Conservation (phyloP, 35 echinoderm and acorn worm species). For the Amphiura filiformis region DNA sequence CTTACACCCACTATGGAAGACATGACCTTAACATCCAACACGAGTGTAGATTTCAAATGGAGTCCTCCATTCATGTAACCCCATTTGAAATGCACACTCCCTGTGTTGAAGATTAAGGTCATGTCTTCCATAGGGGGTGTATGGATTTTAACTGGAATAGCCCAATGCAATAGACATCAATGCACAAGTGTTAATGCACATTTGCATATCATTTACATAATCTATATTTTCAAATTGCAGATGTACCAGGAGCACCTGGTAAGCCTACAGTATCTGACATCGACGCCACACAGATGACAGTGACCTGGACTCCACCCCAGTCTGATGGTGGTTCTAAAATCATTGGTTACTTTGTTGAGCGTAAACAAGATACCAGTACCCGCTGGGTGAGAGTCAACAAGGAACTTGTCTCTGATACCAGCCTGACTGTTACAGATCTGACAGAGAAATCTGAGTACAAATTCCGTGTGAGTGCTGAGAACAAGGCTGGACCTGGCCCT, state of each 20-base stretch:
- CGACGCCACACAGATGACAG: conserved; percentile 55
- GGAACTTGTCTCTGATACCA: conserved; percentile 65
- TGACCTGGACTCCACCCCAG: conserved; percentile 82
- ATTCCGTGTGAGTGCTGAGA: conserved; percentile 89
- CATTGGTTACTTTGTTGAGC: conserved; percentile 86
- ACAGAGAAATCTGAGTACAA: conserved; percentile 75
- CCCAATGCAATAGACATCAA: too few species aligned
- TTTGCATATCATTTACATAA: too few species aligned
- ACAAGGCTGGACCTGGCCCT: conserved; percentile 77
- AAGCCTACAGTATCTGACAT: conserved; percentile 58
- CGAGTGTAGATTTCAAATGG: too few species aligned
- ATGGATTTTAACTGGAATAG: too few species aligned
- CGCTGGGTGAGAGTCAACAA: conserved; percentile 90
- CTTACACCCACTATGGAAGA: too few species aligned
- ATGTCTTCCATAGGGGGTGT: too few species aligned
- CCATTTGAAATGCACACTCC: too few species aligned
- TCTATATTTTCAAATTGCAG: too few species aligned
- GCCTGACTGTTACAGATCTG: conserved; percentile 67
- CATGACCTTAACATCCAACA: too few species aligned
- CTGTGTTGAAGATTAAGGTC: too few species aligned
- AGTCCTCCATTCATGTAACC: too few species aligned
- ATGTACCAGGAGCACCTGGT: conserved; percentile 69
- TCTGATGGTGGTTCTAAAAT: conserved; percentile 75
- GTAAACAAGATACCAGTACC: conserved; percentile 63
- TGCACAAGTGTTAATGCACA: too few species aligned